phyloP scores from a whole-genome alignment of 1,140 invertebrate genomes.

The Drosophila ananassae region DNA sequence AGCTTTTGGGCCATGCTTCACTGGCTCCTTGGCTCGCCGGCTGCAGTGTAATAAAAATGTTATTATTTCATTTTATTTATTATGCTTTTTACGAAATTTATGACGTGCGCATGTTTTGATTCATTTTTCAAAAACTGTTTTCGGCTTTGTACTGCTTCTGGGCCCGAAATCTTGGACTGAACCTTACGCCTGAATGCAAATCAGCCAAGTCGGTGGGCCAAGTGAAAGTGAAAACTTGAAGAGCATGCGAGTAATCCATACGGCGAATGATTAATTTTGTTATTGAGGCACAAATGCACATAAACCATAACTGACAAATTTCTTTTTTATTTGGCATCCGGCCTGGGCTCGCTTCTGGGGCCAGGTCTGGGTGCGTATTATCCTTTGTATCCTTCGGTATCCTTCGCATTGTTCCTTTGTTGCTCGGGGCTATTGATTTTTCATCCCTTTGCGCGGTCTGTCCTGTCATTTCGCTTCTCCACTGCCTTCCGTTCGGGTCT shows the following conservation, averaged over 20 bases:
- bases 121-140: constrained; percentile 68
- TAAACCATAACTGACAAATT: constrained; percentile 83
- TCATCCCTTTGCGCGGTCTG: constrained; percentile 55
- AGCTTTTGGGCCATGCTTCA: constrained; percentile 22
- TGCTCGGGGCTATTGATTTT: constrained; percentile 74
- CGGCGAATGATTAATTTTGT: constrained; percentile 52
- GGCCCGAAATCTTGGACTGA: constrained; percentile 10
- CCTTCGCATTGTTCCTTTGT: constrained; percentile 53
- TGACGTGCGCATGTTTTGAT: constrained; percentile 78
- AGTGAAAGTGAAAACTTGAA: constrained; percentile 1
- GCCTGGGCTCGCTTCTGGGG: constrained; percentile 39
- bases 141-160: background rate
- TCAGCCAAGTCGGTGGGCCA: constrained; percentile 9
- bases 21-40: constrained; percentile 14
- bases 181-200: constrained; percentile 34
- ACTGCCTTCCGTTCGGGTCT: constrained; percentile 10
- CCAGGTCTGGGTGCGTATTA: constrained; percentile 20
- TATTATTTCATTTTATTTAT: constrained; percentile 84
- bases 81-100: constrained; percentile 79
- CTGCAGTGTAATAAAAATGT: constrained; percentile 77
- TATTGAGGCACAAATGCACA: constrained; percentile 36
- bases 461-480: constrained; percentile 2
- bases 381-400: constrained; percentile 18
- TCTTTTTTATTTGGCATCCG: constrained; percentile 82
- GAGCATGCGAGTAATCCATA: constrained; percentile 20